Conservation (phyloP, 1,140 invertebrate species). For the Campodea augens region DNA sequence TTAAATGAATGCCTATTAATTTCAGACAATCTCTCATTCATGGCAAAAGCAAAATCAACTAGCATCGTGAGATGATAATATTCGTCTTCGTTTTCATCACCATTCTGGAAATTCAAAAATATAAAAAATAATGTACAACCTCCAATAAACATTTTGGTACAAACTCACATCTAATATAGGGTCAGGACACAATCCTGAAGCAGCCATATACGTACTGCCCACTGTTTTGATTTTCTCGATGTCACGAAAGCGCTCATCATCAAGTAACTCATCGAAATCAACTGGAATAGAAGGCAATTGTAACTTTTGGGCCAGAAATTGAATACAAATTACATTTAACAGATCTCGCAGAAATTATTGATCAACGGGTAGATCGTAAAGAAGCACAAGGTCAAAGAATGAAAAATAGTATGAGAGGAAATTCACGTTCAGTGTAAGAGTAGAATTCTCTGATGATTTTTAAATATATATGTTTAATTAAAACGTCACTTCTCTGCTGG, state of each 20-base stretch:
- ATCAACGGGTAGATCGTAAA: not conserved
- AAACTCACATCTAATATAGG: slow-evolving; percentile 31
- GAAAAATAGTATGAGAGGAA: no score
- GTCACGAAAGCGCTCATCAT: slow-evolving; percentile 67
- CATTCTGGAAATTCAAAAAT: slow-evolving; percentile 21
- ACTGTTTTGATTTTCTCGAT: slow-evolving; percentile 99
- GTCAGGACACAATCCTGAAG: slow-evolving; percentile 76
- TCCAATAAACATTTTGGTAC: not conserved
- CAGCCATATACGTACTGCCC: slow-evolving; percentile 92
- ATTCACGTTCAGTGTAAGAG: no score
- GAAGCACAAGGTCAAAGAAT: slow-evolving; percentile 11
- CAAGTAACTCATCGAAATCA: slow-evolving; percentile 80
- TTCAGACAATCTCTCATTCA: slow-evolving; percentile 70
- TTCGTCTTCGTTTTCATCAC: slow-evolving; percentile 27
- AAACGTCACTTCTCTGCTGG: no score
- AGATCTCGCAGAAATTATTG: not conserved
- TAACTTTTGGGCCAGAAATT: not conserved
- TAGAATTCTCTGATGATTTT: no score
- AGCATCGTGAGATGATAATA: slow-evolving; percentile 64
- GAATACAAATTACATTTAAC: not conserved
- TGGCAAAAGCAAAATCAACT: slow-evolving; percentile 85
- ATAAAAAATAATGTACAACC: not conserved
- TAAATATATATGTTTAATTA: no score
- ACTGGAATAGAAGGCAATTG: slow-evolving; percentile 27
- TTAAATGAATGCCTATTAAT: slow-evolving; percentile 95